A percentile compares a stretch with the other conserved stretches of the same genome.
These are phyloP conservation scores for Cantharis rustica DNA, from an alignment of 2,888 invertebrate species.

Conservation along the genomic window DNA sequence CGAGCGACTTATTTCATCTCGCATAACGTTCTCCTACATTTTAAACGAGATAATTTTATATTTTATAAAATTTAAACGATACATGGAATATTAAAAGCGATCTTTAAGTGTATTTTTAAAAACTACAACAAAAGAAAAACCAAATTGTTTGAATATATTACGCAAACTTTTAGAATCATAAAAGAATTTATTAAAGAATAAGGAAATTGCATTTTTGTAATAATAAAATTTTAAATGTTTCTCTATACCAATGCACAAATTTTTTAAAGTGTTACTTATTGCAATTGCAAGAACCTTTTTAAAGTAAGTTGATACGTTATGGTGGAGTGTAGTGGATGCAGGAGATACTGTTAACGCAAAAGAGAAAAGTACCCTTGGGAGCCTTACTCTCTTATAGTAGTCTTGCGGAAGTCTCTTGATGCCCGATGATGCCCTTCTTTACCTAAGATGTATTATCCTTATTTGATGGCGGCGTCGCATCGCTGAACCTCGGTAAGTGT, in stretches of 20 bases:
- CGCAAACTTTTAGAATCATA: background rate
- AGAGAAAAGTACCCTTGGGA: slow-evolving; percentile 25
- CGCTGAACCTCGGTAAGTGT: slow-evolving; percentile 11
- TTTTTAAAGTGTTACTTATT: slow-evolving; percentile 22
- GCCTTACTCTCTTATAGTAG: slow-evolving; percentile 25
- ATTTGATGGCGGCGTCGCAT: slow-evolving; percentile 18
- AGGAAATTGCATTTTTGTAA: background rate
- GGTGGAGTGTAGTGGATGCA: slow-evolving; percentile 22
- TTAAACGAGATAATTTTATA: background rate
- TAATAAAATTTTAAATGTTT: background rate
- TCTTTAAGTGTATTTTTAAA: background rate
- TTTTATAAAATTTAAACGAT: background rate
- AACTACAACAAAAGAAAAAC: background rate
- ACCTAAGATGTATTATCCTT: slow-evolving; percentile 20
- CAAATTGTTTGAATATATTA: background rate
- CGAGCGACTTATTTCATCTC: background rate
- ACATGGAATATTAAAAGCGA: background rate
- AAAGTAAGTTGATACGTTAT: slow-evolving; percentile 28
- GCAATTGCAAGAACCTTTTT: slow-evolving; percentile 21
- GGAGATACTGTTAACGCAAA: slow-evolving; percentile 23
- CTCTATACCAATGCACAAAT: background rate
- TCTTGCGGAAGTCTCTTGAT: slow-evolving; percentile 20
- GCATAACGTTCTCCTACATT: background rate
- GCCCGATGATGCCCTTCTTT: slow-evolving; percentile 18
- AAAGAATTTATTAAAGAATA: background rate